Conservation (phyloP, 1,140 invertebrate species). For the Scaptomyza hsui region DNA sequence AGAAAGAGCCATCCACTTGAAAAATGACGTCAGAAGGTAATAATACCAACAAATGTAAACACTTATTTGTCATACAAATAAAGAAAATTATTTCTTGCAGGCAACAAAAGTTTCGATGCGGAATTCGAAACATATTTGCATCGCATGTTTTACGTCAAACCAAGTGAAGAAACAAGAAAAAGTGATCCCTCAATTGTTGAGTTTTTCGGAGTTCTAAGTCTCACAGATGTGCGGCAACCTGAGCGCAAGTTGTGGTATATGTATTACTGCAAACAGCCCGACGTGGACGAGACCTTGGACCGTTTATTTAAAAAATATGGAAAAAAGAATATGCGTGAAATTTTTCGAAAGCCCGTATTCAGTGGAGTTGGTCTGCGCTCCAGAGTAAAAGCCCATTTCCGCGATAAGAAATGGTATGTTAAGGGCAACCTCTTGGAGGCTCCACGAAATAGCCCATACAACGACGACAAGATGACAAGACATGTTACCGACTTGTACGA, state of each 20-base stretch:
- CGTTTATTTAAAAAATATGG: slow-evolving; percentile 62
- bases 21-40: slow-evolving; percentile 28
- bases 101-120: slow-evolving; percentile 27
- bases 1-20: neutral
- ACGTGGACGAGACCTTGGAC: slow-evolving; percentile 54
- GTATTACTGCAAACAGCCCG: slow-evolving; percentile 43
- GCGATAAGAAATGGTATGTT: slow-evolving; percentile 48
- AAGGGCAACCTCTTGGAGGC: slow-evolving; percentile 58
- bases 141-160: slow-evolving; percentile 46
- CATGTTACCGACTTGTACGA: slow-evolving; percentile 45
- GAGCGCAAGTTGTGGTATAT: slow-evolving; percentile 62
- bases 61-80: neutral
- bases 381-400: slow-evolving; percentile 57
- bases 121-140: slow-evolving; percentile 47
- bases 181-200: slow-evolving; percentile 42
- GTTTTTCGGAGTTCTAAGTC: slow-evolving; percentile 58
- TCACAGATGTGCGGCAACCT: slow-evolving; percentile 44
- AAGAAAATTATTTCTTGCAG: slow-evolving; percentile 14
- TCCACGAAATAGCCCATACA: slow-evolving; percentile 58
- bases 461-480: slow-evolving; percentile 52
- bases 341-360: slow-evolving; percentile 57
- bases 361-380: slow-evolving; percentile 49
- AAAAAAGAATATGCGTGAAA: slow-evolving; percentile 65
- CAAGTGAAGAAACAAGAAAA: neutral
- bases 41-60: neutral